Conservation (phyloP, 2,888 invertebrate genomes). For the Zaprionus bogoriensis region DNA sequence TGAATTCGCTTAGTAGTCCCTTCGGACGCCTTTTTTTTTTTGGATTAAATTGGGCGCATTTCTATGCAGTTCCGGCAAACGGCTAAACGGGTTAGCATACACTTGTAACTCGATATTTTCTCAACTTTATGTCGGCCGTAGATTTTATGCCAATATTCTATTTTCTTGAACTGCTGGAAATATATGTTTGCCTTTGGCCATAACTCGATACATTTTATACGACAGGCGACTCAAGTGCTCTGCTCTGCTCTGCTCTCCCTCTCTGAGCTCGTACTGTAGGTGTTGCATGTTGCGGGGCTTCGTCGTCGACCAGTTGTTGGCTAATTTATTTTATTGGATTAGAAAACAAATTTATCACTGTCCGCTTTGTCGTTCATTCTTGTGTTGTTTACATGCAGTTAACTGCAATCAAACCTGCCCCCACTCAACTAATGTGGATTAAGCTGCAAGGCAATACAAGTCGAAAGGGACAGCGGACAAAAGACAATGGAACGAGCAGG, state of each 20-base stretch:
- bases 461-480: no score
- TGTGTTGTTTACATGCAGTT: constrained; percentile 20
- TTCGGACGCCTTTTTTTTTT: constrained; percentile 19
- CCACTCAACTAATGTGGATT: constrained; percentile 57
- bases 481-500: no score
- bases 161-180: background rate
- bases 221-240: background rate
- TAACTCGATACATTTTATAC: background rate
- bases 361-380: constrained; percentile 16
- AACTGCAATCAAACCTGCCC: constrained; percentile 59
- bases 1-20: constrained; percentile 40
- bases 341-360: constrained; percentile 28
- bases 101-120: background rate
- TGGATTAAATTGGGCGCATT: constrained; percentile 10
- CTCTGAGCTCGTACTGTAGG: background rate
- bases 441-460: constrained; percentile 27
- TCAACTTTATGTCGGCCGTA: background rate
- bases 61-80: constrained; percentile 13
- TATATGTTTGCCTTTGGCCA: background rate
- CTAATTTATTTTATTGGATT: constrained; percentile 78
- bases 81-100: background rate
- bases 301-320: constrained; percentile 66
- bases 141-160: background rate
- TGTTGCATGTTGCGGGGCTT: constrained; percentile 50
- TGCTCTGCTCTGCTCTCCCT: background rate